phyloP scores from a whole-genome alignment of 2,888 invertebrate genomes.

The Oscheius onirici region DNA sequence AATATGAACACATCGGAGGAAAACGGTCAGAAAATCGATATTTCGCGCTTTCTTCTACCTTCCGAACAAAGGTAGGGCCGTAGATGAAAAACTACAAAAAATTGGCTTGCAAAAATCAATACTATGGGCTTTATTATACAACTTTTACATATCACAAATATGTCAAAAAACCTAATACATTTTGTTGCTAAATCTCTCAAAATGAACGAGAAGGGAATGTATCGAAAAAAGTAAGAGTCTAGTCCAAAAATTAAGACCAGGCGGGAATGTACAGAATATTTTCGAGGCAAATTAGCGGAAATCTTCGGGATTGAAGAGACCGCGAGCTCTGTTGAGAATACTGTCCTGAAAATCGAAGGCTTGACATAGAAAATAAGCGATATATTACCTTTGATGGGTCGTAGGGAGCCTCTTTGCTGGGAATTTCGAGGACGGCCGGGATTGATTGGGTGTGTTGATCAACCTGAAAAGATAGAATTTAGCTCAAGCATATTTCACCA shows the following conservation, averaged over 20 bases:
- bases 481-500: not conserved
- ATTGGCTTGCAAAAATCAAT: not conserved
- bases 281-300: slow-evolving; percentile 54
- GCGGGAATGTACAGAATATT: slow-evolving; percentile 1
- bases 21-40: no score
- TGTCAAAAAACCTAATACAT: not conserved
- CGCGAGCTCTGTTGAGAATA: slow-evolving; percentile 71
- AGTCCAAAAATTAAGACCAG: not conserved
- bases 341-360: slow-evolving; percentile 66
- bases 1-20: not conserved
- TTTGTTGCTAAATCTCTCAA: not conserved
- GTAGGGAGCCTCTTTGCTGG: slow-evolving; percentile 96
- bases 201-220: slow-evolving; percentile 9
- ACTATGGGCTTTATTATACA: slow-evolving; percentile 1
- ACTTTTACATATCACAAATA: slow-evolving; percentile 1
- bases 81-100: no score
- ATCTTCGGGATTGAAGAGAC: slow-evolving; percentile 71
- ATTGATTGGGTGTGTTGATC: slow-evolving; percentile 91
- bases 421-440: slow-evolving; percentile 96
- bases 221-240: no score
- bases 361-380: not conserved
- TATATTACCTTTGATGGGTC: slow-evolving; percentile 87
- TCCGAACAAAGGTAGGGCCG: no score
- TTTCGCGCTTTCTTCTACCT: no score
- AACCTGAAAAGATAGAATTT: slow-evolving; percentile 35